Evolutionary conservation across 1,140 invertebrate genomes (phyloP), one percentile per base, ranked within the genome.

Genomic region (Saccostrea cuccullata): DNA sequence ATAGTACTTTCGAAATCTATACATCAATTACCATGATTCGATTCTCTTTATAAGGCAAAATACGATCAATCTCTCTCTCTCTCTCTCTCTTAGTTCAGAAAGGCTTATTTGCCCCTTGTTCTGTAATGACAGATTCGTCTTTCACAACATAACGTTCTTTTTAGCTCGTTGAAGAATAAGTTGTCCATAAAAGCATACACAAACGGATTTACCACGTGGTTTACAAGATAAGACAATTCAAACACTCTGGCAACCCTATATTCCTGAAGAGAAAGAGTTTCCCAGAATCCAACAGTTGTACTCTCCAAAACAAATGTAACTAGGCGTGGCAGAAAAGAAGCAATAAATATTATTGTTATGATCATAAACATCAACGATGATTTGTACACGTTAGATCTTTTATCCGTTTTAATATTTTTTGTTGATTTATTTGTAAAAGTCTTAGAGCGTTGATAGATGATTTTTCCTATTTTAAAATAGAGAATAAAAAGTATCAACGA

Each of bases 271-370:
- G 82, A 84, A 47, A 84, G 20, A 9, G 26, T 55, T 55, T 84
- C 82, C 82, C 82, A 84, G 20, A 84, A 40, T 20, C 47, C 47
- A 15, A 23, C 17, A 56, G 17, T 84, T 20, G 47, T 9, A 55
- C 82, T 15, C 47, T 84, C 82, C 47, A 55, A 40, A 30, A 84
- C 36, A 30, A 84, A 40, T 0, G 47, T 30, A 20, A 84, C 55
- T 17, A 84, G 17, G 56, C 47, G 56, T 84, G 82, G 82, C 26
- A 84, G 12, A 84, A 40, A 84, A 55, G 26, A 84, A 23, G 47
- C 55, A 12, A 84, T 20, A 84, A 84, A 84, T 13, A 84, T 20
- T n/a, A 84, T 84, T 23, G 82, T 84, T 40, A 84, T 84, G 23
- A 84, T 17, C 55, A 84, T 55, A 55, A 84, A 84, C 82, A 84